A percentile compares a stretch with the other conserved stretches of the same genome.
Evolutionary conservation across 2,113 vertebrate genomes (phyloP).

Genomic region (Alligator mississippiensis): DNA sequence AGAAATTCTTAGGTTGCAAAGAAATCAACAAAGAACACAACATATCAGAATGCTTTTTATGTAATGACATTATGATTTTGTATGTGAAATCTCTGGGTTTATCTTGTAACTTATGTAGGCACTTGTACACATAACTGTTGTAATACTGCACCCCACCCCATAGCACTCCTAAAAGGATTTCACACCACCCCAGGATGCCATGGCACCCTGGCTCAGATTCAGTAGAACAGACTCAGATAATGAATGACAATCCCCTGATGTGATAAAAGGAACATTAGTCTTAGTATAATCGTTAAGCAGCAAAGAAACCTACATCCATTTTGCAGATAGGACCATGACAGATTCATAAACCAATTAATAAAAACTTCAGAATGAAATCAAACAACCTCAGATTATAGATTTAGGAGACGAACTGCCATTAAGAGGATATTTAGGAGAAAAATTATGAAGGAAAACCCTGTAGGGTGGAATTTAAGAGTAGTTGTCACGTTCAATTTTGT

Average conservation of each 20-base stretch:
- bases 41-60: too few species aligned
- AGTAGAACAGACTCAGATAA: neutral
- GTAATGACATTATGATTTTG: too few species aligned
- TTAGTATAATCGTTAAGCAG: neutral
- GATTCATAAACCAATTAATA: conserved; percentile 28
- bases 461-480: too few species aligned
- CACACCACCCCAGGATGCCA: too few species aligned
- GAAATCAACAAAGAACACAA: too few species aligned
- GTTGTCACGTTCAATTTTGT: too few species aligned
- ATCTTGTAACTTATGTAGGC: too few species aligned
- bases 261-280: neutral
- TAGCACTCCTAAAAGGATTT: too few species aligned
- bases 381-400: conserved; percentile 7
- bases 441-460: neutral
- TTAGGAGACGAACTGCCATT: conserved; percentile 21
- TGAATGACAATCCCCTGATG: neutral
- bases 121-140: too few species aligned
- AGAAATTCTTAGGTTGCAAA: too few species aligned
- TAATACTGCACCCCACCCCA: neutral
- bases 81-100: too few species aligned
- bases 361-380: conserved; percentile 8
- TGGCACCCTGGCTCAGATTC: too few species aligned
- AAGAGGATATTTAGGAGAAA: neutral
- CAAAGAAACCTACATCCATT: neutral
- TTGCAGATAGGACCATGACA: neutral